phyloP scores from a whole-genome alignment of 2,888 invertebrate genomes.

The Melinaea marsaeus region DNA sequence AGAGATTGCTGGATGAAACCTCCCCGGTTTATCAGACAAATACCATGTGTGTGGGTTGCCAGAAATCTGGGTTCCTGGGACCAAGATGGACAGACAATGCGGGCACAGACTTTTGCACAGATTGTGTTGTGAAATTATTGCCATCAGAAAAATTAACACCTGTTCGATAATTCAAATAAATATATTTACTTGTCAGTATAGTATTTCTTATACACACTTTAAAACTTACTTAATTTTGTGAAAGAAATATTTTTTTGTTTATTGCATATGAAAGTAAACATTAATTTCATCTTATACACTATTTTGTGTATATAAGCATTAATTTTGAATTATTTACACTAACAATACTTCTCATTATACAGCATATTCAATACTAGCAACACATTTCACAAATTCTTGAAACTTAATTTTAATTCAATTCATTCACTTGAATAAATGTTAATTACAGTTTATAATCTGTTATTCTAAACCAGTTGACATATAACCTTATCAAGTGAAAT shows the following conservation, averaged over 20 bases:
- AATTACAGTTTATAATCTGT: conserved; percentile 12
- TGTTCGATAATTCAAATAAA: conserved; percentile 47
- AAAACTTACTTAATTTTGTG: too few relatives aligned
- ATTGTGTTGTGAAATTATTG: conserved; percentile 63
- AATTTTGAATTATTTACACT: too few relatives aligned
- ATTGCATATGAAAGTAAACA: too few relatives aligned
- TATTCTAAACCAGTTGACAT: conserved; percentile 1
- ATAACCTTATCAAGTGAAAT: background rate
- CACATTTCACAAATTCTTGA: background rate
- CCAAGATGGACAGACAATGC: conserved; percentile 72
- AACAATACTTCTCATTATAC: background rate
- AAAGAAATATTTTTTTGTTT: too few relatives aligned
- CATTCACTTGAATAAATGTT: conserved; percentile 15
- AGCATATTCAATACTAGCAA: background rate
- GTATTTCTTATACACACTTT: background rate
- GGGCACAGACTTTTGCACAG: conserved; percentile 71
- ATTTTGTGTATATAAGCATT: too few relatives aligned
- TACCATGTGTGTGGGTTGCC: conserved; percentile 68
- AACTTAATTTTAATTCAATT: conserved; percentile 1
- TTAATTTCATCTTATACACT: too few relatives aligned
- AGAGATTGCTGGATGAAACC: conserved; percentile 62
- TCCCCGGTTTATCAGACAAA: conserved; percentile 64
- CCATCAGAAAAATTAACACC: conserved; percentile 63
- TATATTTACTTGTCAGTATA: conserved; percentile 12
- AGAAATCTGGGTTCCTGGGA: conserved; percentile 63